A percentile compares a stretch with the other conserved stretches of the same genome.
Evolutionary conservation across 2,888 invertebrate species (phyloP).

Genomic region (Scaptomyza polygonia): DNA sequence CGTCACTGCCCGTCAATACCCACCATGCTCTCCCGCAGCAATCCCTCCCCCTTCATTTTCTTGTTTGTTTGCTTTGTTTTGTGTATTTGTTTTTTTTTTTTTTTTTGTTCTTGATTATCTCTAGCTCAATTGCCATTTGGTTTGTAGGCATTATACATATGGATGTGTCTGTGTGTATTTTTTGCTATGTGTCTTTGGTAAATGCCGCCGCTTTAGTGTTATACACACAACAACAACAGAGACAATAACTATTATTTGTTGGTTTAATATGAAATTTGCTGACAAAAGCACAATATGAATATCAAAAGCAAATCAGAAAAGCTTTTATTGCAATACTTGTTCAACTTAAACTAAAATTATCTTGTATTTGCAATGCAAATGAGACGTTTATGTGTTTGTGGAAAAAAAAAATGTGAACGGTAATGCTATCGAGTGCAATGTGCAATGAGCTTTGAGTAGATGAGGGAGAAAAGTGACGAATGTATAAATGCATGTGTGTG

Average conservation of each 20-base stretch:
- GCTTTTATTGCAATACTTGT: slow-evolving; percentile 12
- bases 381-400: background rate
- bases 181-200: slow-evolving; percentile 62
- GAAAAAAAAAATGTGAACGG: background rate
- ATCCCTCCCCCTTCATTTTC: slow-evolving; percentile 7
- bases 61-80: slow-evolving; percentile 24
- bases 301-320: slow-evolving; percentile 26
- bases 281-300: slow-evolving; percentile 6
- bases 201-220: slow-evolving; percentile 55
- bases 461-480: background rate
- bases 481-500: background rate
- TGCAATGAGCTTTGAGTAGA: slow-evolving; percentile 13
- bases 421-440: slow-evolving; percentile 14
- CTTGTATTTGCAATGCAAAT: slow-evolving; percentile 4
- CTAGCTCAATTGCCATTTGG: slow-evolving; percentile 73
- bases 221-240: slow-evolving; percentile 30
- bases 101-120: slow-evolving; percentile 72
- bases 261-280: slow-evolving; percentile 31
- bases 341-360: slow-evolving; percentile 8
- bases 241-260: slow-evolving; percentile 27
- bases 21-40: background rate
- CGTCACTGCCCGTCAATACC: slow-evolving; percentile 53
- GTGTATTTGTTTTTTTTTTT: slow-evolving; percentile 32
- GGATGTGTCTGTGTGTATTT: slow-evolving; percentile 22
- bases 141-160: slow-evolving; percentile 28